Evolutionary conservation across 2,113 vertebrate species (phyloP).

Genomic region (Geococcyx californianus): DNA sequence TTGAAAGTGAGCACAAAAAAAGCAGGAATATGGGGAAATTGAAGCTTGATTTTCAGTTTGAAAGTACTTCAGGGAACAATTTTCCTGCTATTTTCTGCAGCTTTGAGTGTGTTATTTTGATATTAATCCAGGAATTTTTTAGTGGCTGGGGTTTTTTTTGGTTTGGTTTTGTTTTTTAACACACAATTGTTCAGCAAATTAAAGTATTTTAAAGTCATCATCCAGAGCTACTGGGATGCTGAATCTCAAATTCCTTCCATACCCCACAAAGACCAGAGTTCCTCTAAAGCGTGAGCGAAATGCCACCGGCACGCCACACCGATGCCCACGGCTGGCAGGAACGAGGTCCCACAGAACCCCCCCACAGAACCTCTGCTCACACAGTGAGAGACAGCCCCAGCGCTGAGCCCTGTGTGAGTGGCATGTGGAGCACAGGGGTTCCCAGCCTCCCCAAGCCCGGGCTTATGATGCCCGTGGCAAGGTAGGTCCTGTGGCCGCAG

Average conservation of each 20-base stretch:
- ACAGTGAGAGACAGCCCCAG: too few relatives aligned
- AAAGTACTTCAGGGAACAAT: neutral
- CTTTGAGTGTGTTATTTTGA: neutral
- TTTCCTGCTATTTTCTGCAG: neutral
- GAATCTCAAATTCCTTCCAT: accelerated
- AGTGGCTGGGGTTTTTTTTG: too few relatives aligned
- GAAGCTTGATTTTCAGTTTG: neutral
- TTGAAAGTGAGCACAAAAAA: neutral
- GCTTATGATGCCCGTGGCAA: accelerated
- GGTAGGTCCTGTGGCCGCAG: too few relatives aligned
- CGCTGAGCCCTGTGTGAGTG: too few relatives aligned
- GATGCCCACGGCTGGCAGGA: accelerated
- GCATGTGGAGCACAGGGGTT: too few relatives aligned
- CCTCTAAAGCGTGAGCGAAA: accelerated
- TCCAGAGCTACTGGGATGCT: accelerated
- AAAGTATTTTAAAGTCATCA: neutral
- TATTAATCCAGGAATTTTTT: neutral
- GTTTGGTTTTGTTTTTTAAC: neutral
- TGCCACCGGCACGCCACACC: accelerated
- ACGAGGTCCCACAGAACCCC: neutral
- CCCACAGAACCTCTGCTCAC: accelerated
- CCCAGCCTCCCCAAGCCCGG: accelerated
- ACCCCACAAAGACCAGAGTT: neutral
- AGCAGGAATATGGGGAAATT: neutral
- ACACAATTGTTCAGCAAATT: neutral